Evolutionary conservation across 2,888 invertebrate species (phyloP).

Genomic region (Anodontia alba): DNA sequence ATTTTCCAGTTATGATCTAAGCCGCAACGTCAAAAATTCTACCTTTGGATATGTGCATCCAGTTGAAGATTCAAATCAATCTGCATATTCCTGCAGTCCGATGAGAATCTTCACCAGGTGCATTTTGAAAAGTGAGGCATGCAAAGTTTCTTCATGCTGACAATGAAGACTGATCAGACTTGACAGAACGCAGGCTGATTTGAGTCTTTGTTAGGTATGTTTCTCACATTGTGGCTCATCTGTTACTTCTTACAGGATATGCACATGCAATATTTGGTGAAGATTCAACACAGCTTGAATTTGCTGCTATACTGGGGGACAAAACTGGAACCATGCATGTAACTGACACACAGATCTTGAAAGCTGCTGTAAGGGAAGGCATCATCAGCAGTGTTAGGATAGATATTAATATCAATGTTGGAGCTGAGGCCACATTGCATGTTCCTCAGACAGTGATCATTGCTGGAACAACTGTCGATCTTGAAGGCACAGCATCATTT

Average conservation of each 20-base stretch:
- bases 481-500: conserved; percentile 72
- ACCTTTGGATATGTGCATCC: too few relatives aligned
- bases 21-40: too few relatives aligned
- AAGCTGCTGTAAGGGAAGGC: conserved; percentile 71
- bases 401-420: conserved; percentile 68
- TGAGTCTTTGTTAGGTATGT: too few relatives aligned
- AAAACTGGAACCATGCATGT: conserved; percentile 69
- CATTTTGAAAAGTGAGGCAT: too few relatives aligned
- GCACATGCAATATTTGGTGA: conserved; percentile 63
- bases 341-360: conserved; percentile 60
- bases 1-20: too few relatives aligned
- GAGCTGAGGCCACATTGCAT: conserved; percentile 65
- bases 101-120: too few relatives aligned
- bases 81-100: too few relatives aligned
- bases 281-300: conserved; percentile 46
- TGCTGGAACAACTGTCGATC: conserved; percentile 63
- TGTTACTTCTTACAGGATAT: conserved; percentile 67
- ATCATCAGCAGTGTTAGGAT: conserved; percentile 56
- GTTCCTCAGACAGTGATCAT: conserved; percentile 70
- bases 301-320: conserved; percentile 68
- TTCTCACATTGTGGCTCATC: too few relatives aligned
- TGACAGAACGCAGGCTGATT: too few relatives aligned
- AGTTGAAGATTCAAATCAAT: too few relatives aligned
- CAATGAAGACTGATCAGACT: too few relatives aligned
- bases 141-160: too few relatives aligned